Base-by-base conservation (phyloP, 2,888 invertebrate species). In the Aproaerema taeniolella region DNA sequence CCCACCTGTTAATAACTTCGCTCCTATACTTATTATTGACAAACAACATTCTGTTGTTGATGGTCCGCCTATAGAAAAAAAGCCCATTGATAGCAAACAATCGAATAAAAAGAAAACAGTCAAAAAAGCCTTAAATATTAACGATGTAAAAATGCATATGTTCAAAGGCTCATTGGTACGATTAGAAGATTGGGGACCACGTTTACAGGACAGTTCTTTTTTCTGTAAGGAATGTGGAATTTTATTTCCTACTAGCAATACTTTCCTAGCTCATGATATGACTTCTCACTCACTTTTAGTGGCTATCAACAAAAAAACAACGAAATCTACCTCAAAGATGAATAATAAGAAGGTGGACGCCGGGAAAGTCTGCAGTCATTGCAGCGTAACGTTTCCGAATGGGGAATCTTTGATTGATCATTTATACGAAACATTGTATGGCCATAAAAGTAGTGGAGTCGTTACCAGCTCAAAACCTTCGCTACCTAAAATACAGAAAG, bases 251-350 rank as follows among this genome's bases (percentile, higher is more conserved):
- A 75, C 75, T 0, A 53, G 55, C 0, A 76, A 73, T 10, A 61
- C 61, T 0, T 45, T 71, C 2, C 67, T 70, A 29, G 59, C 64
- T 0, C 76, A 76, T 17, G 72, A 70, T 4, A 74, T 67, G 67
- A 25, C 43, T 0, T 55, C 51, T 0, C 76, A 76, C 38, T 76
- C 75, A 0, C 65, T 65, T 9, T 15, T 76, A 6, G 51, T 74
- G 0, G 66, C 70, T 0, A 40, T 52, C 2, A 42, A 46, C 1
- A 36, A 37, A 1, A 45, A 44, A 34, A 57, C 45, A 4, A 14
- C 41, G 6, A 46, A 58, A 43, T 53, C 50, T 11, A 56, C 54
- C 2, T 31, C 53, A 0, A 43, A 45, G 34, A 15, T 7, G 2
- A 16, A 25, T 11, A 7, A 2, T 8, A 26, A 13, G n/a, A 32